phyloP scores from a whole-genome alignment of 2,113 vertebrate species.

The Aspidoscelis tigris region DNA sequence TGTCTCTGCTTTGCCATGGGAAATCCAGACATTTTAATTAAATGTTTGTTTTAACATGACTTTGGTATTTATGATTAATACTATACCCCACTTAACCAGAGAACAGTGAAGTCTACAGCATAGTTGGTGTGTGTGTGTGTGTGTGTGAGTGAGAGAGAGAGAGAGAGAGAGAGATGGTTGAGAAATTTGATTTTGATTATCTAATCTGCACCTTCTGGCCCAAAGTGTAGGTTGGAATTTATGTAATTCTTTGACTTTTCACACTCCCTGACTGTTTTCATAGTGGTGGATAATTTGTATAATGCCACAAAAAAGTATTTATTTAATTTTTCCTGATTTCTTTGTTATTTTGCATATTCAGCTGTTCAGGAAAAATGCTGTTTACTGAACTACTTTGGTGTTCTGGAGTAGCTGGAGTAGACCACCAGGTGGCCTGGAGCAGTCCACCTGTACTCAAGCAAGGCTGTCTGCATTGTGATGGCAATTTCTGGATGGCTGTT shows the following conservation, averaged over 20 bases:
- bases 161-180: neutral
- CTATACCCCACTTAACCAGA: neutral
- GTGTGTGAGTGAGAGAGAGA: neutral
- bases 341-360: too few species aligned
- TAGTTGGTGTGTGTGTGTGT: neutral
- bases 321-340: too few species aligned
- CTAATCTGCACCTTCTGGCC: neutral
- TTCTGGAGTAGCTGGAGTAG: too few species aligned
- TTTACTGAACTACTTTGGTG: too few species aligned
- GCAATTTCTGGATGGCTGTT: too few species aligned
- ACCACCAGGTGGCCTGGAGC: too few species aligned
- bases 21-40: constrained; percentile 5
- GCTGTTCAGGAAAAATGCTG: too few species aligned
- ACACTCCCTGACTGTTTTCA: neutral
- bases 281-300: too few species aligned
- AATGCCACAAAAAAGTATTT: too few species aligned
- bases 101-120: neutral
- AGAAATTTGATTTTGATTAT: neutral
- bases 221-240: neutral
- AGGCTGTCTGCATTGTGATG: too few species aligned
- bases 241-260: neutral
- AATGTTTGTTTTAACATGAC: constrained; percentile 10
- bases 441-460: too few species aligned
- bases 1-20: neutral
- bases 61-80: constrained; percentile 1